A percentile compares a stretch with the other conserved stretches of the same genome.
Evolutionary conservation across 2,888 invertebrate genomes (phyloP).

Genomic region (Margaritifera margaritifera): DNA sequence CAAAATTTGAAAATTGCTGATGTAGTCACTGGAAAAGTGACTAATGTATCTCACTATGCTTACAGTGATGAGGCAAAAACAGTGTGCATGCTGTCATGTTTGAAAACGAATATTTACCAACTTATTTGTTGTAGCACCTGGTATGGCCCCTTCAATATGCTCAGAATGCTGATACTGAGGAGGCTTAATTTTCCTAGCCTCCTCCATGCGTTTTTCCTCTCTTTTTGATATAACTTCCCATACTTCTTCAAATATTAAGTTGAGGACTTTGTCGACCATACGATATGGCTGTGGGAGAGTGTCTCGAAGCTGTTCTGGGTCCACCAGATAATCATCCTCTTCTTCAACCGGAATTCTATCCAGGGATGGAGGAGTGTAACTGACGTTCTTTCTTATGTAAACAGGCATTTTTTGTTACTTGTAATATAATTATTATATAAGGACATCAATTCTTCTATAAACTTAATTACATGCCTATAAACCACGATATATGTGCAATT

Average conservation of each 20-base stretch:
- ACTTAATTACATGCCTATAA: too few species aligned
- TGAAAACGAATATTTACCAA: slow-evolving; percentile 15
- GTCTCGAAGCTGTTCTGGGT: slow-evolving; percentile 67
- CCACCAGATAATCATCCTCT: slow-evolving; percentile 65
- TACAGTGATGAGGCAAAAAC: too few species aligned
- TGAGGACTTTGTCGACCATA: slow-evolving; percentile 66
- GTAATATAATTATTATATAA: not conserved
- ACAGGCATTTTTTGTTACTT: slow-evolving; percentile 57
- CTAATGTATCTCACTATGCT: too few species aligned
- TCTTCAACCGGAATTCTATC: slow-evolving; percentile 57
- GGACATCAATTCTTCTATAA: too few species aligned
- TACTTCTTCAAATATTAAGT: slow-evolving; percentile 59
- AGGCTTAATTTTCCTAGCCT: slow-evolving; percentile 55
- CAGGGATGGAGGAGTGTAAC: slow-evolving; percentile 63
- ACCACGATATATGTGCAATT: too few species aligned
- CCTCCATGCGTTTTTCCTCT: slow-evolving; percentile 53
- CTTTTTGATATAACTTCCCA: slow-evolving; percentile 62
- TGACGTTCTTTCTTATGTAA: slow-evolving; percentile 61
- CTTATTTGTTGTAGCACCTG: slow-evolving; percentile 26
- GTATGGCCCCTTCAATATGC: slow-evolving; percentile 46
- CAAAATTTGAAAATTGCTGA: too few species aligned
- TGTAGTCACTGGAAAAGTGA: too few species aligned
- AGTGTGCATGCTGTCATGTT: too few species aligned
- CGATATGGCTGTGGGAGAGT: slow-evolving; percentile 69
- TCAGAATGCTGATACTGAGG: slow-evolving; percentile 58